Evolutionary conservation across 1,140 invertebrate genomes (phyloP).

Genomic region (Drosophila seguyi): DNA sequence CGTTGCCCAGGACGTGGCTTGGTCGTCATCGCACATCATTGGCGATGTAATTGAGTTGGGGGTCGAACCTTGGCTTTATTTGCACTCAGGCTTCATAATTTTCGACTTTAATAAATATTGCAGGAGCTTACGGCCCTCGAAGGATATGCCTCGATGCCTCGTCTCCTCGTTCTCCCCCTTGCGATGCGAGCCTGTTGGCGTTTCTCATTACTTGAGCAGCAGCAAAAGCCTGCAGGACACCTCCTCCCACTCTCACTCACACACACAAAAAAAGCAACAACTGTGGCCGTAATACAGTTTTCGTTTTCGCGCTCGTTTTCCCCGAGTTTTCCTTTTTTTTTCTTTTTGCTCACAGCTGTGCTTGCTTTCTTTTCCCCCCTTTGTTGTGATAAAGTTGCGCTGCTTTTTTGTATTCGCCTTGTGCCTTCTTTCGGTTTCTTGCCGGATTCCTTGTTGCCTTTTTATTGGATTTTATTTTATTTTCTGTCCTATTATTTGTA

Average conservation of each 20-base stretch:
- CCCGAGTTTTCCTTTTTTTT: constrained; percentile 43
- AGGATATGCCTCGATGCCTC: constrained; percentile 8
- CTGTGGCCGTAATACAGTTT: constrained; percentile 61
- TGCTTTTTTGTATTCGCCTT: constrained; percentile 24
- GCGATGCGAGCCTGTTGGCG: constrained; percentile 41
- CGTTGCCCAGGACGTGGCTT: constrained; percentile 5
- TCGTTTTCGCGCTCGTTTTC: constrained; percentile 60
- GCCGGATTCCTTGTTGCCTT: constrained; percentile 42
- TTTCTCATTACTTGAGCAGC: constrained; percentile 63
- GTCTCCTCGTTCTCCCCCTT: neutral
- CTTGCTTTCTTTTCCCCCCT: constrained; percentile 28
- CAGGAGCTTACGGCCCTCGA: constrained; percentile 37
- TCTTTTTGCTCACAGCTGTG: constrained; percentile 52
- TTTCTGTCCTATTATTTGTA: constrained; percentile 64
- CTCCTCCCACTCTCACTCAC: constrained; percentile 5
- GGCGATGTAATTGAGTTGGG: constrained; percentile 55
- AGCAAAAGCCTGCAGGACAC: constrained; percentile 44
- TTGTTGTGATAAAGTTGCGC: constrained; percentile 66
- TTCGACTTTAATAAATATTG: constrained; percentile 63
- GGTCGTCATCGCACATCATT: constrained; percentile 42
- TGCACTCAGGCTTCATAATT: constrained; percentile 55
- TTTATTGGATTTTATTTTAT: constrained; percentile 67
- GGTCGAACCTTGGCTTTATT: constrained; percentile 43
- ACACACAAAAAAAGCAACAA: constrained; percentile 30
- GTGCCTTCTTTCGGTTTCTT: constrained; percentile 14